A percentile compares a stretch with the other conserved stretches of the same genome.
phyloP scores from a whole-genome alignment of 2,113 vertebrate genomes.

The Sphyrna mokarran region DNA sequence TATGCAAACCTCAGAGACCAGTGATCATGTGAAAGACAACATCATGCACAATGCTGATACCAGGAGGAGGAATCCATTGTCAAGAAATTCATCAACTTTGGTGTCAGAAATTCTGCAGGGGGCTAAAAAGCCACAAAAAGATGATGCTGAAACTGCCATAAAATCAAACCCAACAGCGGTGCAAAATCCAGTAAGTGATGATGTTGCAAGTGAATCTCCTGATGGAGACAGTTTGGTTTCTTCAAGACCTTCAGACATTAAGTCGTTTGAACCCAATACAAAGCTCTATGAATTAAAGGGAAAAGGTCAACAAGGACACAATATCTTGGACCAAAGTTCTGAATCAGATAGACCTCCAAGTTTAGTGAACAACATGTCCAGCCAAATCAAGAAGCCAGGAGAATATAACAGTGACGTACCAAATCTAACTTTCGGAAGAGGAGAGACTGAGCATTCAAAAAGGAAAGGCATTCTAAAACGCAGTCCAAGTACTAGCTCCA shows the following conservation, averaged over 20 bases:
- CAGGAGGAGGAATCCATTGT: neutral
- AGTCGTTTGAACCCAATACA: neutral
- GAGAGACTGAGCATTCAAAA: constrained; percentile 3
- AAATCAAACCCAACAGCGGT: neutral
- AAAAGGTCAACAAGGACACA: neutral
- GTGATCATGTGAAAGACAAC: neutral
- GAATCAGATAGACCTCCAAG: neutral
- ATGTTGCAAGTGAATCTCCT: neutral
- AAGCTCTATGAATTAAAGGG: neutral
- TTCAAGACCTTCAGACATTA: constrained; percentile 23
- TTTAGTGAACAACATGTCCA: neutral
- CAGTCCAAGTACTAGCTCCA: constrained; percentile 15
- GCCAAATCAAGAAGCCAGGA: neutral
- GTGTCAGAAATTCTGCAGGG: constrained; percentile 29
- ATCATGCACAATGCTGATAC: neutral
- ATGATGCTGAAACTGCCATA: neutral
- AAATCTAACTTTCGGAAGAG: neutral
- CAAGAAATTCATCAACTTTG: neutral
- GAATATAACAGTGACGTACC: neutral
- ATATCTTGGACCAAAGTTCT: neutral
- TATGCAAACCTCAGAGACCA: neutral
- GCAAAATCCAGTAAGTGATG: neutral
- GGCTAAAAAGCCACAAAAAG: too few relatives aligned
- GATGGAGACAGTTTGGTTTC: neutral
- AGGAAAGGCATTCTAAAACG: constrained; percentile 31